Conservation (phyloP, 2,113 vertebrate species). For the Leucopsar rothschildi region DNA sequence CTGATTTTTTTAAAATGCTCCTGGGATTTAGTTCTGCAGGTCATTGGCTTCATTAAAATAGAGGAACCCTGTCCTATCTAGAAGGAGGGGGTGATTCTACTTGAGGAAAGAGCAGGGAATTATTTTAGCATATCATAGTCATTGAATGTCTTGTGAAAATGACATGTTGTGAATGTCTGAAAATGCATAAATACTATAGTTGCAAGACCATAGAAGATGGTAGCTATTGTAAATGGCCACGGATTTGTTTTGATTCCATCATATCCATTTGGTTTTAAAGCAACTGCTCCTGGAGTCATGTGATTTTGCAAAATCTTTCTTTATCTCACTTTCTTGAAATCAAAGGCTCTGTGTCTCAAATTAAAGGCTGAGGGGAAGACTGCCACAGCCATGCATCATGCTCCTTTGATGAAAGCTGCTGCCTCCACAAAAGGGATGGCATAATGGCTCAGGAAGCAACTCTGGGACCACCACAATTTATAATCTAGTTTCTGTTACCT, state of each 20-base stretch:
- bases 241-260: not conserved
- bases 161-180: not conserved
- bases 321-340: not conserved
- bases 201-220: not conserved
- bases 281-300: not conserved
- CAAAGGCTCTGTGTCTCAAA: not conserved
- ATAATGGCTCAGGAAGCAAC: not conserved
- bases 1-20: not conserved
- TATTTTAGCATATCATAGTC: not conserved
- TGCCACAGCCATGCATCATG: not conserved
- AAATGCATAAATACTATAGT: not conserved
- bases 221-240: not conserved
- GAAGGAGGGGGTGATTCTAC: not conserved
- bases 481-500: not conserved
- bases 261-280: not conserved
- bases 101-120: not conserved
- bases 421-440: not conserved
- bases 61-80: not conserved
- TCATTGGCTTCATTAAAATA: not conserved
- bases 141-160: not conserved
- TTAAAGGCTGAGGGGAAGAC: not conserved
- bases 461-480: not conserved
- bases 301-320: not conserved
- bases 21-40: not conserved
- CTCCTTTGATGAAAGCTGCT: not conserved